Conservation (phyloP, 2,113 vertebrate genomes). For the Sardina pilchardus region DNA sequence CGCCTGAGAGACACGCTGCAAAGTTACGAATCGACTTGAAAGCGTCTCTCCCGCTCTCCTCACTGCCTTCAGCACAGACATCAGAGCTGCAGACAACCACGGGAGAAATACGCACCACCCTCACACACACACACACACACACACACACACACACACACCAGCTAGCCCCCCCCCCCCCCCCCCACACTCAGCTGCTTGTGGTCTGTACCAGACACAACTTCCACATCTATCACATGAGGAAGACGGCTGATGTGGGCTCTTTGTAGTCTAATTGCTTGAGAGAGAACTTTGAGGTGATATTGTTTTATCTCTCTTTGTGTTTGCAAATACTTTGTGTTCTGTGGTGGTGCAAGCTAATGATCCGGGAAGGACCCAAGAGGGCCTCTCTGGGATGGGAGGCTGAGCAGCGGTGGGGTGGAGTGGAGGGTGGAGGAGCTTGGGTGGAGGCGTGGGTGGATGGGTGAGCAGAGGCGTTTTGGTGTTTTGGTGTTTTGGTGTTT, state of each 20-base stretch:
- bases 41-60: neutral
- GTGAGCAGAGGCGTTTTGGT: neutral
- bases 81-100: neutral
- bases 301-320: neutral
- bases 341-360: neutral
- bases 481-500: neutral
- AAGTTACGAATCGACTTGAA: neutral
- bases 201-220: neutral
- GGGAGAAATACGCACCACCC: no score
- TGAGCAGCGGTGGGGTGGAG: neutral
- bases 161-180: no score
- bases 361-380: neutral
- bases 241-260: neutral
- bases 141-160: neutral
- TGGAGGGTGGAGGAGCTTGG: neutral
- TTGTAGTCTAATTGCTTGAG: neutral
- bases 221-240: neutral
- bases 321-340: neutral
- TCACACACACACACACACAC: neutral
- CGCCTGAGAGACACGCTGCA: neutral
- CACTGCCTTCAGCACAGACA: neutral
- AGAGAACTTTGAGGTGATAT: neutral
- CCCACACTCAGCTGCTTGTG: neutral
- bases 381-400: no score
- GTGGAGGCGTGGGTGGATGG: neutral